Percentiles rank a stretch among this genome's conserved stretches.
Evolutionary conservation across 2,113 vertebrate species (phyloP).

Genomic region (Ceratotherium simum): DNA sequence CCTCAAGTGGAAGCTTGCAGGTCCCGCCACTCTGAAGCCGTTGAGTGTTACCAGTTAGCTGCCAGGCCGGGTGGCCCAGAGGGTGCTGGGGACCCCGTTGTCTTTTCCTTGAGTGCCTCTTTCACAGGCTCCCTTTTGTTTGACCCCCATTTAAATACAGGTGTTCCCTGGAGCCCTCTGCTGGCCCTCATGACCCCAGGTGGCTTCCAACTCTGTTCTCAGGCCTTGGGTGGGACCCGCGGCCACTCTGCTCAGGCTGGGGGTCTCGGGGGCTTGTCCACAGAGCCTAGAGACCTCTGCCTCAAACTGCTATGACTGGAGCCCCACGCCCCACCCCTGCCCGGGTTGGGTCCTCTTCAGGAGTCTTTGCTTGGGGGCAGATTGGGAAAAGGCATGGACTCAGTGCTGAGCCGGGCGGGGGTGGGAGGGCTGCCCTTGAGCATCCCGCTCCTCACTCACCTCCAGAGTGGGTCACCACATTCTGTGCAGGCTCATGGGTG

Average conservation of each 20-base stretch:
- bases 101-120: neutral
- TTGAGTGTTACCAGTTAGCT: neutral
- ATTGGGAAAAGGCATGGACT: neutral
- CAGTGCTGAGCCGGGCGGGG: too few relatives aligned
- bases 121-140: neutral
- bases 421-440: neutral
- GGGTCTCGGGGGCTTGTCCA: neutral
- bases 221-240: neutral
- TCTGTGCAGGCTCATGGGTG: neutral
- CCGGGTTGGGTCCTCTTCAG: neutral
- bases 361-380: neutral
- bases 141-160: neutral
- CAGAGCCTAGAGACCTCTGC: neutral
- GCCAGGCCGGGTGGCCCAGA: neutral
- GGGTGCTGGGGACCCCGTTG: neutral
- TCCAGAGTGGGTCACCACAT: neutral
- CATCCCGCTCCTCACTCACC: neutral
- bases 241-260: neutral
- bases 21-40: neutral
- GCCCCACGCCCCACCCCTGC: accelerated
- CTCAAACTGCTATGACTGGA: neutral
- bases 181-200: neutral
- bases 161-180: neutral
- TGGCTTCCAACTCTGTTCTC: neutral
- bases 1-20: neutral